A percentile compares a stretch with the other conserved stretches of the same genome.
Conservation (phyloP, 2,888 invertebrate genomes). For the Teinopalpus imperialis region DNA sequence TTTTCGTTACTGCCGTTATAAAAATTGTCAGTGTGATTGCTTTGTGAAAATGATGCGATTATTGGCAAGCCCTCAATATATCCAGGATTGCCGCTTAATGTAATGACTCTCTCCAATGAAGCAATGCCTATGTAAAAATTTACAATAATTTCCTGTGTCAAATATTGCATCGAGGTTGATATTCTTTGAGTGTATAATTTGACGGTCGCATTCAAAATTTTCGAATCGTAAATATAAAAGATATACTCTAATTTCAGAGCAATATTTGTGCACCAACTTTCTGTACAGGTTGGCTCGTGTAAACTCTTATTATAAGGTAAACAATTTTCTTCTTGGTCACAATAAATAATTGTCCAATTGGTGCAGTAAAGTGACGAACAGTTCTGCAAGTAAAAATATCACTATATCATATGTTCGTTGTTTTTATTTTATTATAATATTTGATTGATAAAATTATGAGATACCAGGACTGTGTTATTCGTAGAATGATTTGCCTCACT, state of each 20-base stretch:
- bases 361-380: slow-evolving; percentile 61
- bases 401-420: too few relatives aligned
- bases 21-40: slow-evolving; percentile 55
- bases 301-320: slow-evolving; percentile 47
- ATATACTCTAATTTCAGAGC: slow-evolving; percentile 57
- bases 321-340: slow-evolving; percentile 50
- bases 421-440: too few relatives aligned
- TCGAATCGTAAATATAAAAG: slow-evolving; percentile 55
- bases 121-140: slow-evolving; percentile 54
- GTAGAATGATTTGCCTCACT: slow-evolving; percentile 50
- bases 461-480: slow-evolving; percentile 56
- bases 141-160: slow-evolving; percentile 57
- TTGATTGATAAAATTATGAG: too few relatives aligned
- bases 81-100: slow-evolving; percentile 89
- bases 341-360: slow-evolving; percentile 58
- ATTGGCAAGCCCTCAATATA: slow-evolving; percentile 86
- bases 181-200: slow-evolving; percentile 51
- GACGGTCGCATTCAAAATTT: slow-evolving; percentile 57
- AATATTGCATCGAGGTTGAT: slow-evolving; percentile 39
- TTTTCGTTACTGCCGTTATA: slow-evolving; percentile 43
- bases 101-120: slow-evolving; percentile 45
- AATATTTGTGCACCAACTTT: slow-evolving; percentile 53
- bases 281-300: slow-evolving; percentile 57
- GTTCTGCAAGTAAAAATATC: slow-evolving; percentile 51
- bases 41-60: slow-evolving; percentile 56